These are phyloP conservation scores for Sarcophilus harrisii DNA, from an alignment of 2,797 vertebrate genomes.

Conservation along the genomic window DNA sequence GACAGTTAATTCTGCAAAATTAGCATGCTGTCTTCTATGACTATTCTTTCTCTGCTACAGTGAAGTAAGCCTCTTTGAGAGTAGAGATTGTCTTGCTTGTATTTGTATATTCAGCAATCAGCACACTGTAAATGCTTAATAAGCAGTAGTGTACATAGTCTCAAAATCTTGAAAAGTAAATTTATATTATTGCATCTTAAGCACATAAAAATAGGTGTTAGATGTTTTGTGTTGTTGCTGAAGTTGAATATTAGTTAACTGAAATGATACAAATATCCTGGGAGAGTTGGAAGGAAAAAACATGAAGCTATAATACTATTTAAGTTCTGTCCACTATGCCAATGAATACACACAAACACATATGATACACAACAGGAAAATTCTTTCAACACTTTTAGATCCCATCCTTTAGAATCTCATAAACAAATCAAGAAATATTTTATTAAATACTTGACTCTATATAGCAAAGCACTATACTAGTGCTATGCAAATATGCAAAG, in stretches of 20 bases:
- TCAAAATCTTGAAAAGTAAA: neutral
- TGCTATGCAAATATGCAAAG: neutral
- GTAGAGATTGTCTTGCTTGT: neutral
- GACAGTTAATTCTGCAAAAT: neutral
- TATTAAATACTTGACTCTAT: neutral
- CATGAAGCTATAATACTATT: neutral
- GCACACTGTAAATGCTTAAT: neutral
- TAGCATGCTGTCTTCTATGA: neutral
- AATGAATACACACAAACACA: neutral
- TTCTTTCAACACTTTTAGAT: neutral
- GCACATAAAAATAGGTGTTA: neutral
- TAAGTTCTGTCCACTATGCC: neutral
- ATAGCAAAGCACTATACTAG: too few relatives aligned
- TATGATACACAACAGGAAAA: neutral
- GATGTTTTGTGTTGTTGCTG: neutral
- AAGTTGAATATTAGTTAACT: neutral
- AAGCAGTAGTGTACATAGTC: neutral
- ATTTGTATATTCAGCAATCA: neutral
- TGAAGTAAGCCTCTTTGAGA: neutral
- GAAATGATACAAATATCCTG: neutral
- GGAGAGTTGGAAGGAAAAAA: slow-evolving; percentile 20
- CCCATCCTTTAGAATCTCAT: neutral
- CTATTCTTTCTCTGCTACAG: neutral
- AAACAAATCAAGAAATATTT: slow-evolving; percentile 20
- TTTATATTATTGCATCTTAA: neutral